Evolutionary conservation across 2,797 vertebrate species (phyloP), one percentile per base, ranked within the genome.

Genomic region (Myotis myotis): DNA sequence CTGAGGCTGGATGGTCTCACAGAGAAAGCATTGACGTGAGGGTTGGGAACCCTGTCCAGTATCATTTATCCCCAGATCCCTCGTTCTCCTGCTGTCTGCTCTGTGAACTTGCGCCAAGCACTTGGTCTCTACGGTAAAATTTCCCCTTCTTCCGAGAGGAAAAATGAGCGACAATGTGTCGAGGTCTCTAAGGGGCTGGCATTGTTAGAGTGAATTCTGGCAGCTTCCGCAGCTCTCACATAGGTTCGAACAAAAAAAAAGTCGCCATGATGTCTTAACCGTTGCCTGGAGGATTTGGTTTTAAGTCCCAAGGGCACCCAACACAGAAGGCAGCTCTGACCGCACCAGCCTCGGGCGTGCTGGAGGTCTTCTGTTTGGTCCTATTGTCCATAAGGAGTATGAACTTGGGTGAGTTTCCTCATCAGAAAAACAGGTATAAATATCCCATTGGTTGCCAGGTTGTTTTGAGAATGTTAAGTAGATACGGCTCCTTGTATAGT

Each of bases 1-100:
- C 93, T 60, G 92, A 96, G 94, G 88, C 75, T 91, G 75, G 85
- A 92, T 66, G 70, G 88, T 71, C 93, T 96, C 66, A 76, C 60
- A 91, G 95, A 92, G 96, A 95, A 89, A 81, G 53, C 82, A 33
- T 20, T 23, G 36, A 91, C 49, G 15, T 51, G 72, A 89, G 79
- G 71, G 74, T 47, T 87, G 83, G 87, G 60, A 96, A 94, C 83
- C 79, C 71, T 95, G 78, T 88, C 79, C 60, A 8, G 41, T 47
- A 30, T 94, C 76, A 87, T 93, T 89, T 91, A 93, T 94, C 81
- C 82, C 83, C 74, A 75, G 36, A 38, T 64, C 51, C n/a, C 60
- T 79, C 94, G 70, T 95, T 94, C 81, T 74, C 93, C 84, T 86
- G 38, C 78, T 68, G 86, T 93, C 90, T 68, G 70, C 85, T 74